Base-by-base conservation (phyloP, 2,888 invertebrate genomes). In the Hoplodrina blanda region DNA sequence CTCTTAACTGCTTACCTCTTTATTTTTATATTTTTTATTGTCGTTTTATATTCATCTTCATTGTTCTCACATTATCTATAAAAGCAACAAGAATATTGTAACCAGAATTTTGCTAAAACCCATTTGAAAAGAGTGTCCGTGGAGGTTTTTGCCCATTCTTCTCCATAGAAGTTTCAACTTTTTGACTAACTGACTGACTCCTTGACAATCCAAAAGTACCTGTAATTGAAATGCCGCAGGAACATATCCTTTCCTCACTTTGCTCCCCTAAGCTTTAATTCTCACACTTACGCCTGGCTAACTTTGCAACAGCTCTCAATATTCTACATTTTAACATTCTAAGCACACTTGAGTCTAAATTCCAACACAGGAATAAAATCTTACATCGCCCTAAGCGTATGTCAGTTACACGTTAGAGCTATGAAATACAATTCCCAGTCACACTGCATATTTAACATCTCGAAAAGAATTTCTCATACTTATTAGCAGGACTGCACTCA, bases 401-500 rank as follows among this genome's bases (percentile, higher is more conserved):
- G 74, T 69, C 11, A 41, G 41, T 13, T 41, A 13, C 2, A 41
- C 13, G 41, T 41, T 69, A 63, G 30, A 65, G 69, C 68, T 66
- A 68, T 52, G 68, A 72, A 80, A 82, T 61, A 85, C 77, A 82
- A 80, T 78, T 73, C 80, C 73, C 83, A 80, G 76, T 72, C 80
- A 73, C 83, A 78, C 76, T 80, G 72, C 72, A 78, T 78, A 71
- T 75, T 69, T 55, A 73, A 83, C 57, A 69, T 80, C 78, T 72
- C 77, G 13, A 61, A 69, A 61, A 55, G 61, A 66, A 55, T 86
- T 92, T 92, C 92, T 91, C 92, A 92, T 89, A 90, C 86, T 86
- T 87, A 89, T 91, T 91, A 91, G 84, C 74, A 62, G 77, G 83
- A 84, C 84, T 78, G 62, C 57, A 85, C 84, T 85, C 83, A 74